Percentiles rank a stretch among this genome's conserved stretches.
Conservation (phyloP, 2,113 vertebrate genomes). For the Notarius lentiginosus region DNA sequence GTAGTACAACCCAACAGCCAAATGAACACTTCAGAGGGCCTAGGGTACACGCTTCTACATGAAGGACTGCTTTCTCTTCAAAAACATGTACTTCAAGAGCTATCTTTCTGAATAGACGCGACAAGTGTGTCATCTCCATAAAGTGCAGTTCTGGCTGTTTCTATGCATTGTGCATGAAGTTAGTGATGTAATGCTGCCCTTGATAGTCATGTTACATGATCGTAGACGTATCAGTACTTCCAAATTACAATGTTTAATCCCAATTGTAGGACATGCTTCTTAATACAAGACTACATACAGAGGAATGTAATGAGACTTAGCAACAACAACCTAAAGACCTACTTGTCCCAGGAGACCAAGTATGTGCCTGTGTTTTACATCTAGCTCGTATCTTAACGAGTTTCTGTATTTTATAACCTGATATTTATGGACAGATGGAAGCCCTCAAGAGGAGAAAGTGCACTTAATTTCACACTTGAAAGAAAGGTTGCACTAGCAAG, state of each 20-base stretch:
- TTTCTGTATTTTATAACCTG: constrained; percentile 22
- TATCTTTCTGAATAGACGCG: not conserved
- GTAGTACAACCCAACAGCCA: constrained; percentile 28
- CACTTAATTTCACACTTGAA: constrained; percentile 39
- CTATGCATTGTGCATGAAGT: not conserved
- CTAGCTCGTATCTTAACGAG: not conserved
- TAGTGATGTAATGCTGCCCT: not conserved
- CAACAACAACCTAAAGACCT: not conserved
- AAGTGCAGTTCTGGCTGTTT: not conserved
- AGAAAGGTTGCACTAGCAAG: constrained; percentile 10
- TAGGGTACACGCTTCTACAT: not conserved
- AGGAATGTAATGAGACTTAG: not conserved
- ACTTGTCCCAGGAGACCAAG: not conserved
- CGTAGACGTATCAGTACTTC: not conserved
- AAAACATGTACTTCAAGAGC: not conserved
- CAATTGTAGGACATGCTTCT: not conserved
- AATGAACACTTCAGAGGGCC: constrained; percentile 17
- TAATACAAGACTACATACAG: not conserved
- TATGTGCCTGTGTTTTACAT: constrained; percentile 1
- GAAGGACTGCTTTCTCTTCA: not conserved
- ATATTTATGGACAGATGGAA: constrained; percentile 9
- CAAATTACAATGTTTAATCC: not conserved
- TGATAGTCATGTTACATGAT: not conserved
- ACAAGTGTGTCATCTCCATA: not conserved
- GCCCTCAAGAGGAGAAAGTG: not conserved